Evolutionary conservation across 2,797 vertebrate species (phyloP).

Genomic region (Arrhamphus sclerolepis): DNA sequence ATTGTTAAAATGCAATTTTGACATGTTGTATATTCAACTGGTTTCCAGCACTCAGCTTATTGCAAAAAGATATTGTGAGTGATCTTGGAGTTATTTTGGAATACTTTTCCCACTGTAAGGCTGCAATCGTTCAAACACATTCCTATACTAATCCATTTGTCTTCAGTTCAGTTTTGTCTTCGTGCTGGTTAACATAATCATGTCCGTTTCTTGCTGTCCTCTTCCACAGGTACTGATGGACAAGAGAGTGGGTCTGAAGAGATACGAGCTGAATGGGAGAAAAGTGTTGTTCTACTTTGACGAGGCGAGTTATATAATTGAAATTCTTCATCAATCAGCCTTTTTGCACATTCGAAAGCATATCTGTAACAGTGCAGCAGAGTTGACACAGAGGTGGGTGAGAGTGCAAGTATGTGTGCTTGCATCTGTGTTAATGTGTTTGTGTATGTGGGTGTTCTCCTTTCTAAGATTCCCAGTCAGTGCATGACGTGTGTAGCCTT

Average conservation of each 20-base stretch:
- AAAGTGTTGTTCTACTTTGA: slow-evolving; percentile 95
- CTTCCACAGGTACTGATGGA: slow-evolving; percentile 86
- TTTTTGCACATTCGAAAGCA: background rate
- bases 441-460: slow-evolving; percentile 9
- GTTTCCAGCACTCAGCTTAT: background rate
- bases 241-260: slow-evolving; percentile 89
- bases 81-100: background rate
- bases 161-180: background rate
- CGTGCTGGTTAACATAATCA: background rate
- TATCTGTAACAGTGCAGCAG: too few relatives aligned
- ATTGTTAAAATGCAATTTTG: too few relatives aligned
- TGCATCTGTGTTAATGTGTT: background rate
- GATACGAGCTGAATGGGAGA: slow-evolving; percentile 89
- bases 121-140: background rate
- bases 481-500: slow-evolving; percentile 93
- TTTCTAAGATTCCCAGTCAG: slow-evolving; percentile 88
- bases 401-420: background rate
- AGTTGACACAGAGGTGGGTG: background rate
- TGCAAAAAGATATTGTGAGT: background rate
- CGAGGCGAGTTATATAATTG: slow-evolving; percentile 79
- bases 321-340: background rate
- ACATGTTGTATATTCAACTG: too few relatives aligned
- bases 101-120: background rate
- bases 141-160: background rate
- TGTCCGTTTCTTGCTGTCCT: slow-evolving; percentile 3